Conservation (phyloP, 1,140 invertebrate genomes). For the Drosophila kikkawai region DNA sequence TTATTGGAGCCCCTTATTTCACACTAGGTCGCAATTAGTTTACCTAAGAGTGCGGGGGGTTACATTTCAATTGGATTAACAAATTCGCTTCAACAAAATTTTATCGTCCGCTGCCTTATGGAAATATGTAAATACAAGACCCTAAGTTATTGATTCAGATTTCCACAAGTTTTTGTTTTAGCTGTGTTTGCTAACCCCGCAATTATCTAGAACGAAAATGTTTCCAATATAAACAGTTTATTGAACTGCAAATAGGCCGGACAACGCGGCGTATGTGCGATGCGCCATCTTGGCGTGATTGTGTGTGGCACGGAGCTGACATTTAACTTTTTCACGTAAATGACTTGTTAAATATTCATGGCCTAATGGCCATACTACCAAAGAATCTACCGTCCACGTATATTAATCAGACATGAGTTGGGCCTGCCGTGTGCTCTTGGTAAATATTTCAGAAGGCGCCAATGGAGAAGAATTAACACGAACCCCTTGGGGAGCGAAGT, state of each 20-base stretch:
- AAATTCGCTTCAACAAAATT: conserved; percentile 46
- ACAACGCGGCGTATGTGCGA: conserved; percentile 32
- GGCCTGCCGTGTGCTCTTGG: conserved; percentile 54
- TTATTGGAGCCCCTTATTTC: conserved; percentile 8
- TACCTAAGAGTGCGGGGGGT: neutral
- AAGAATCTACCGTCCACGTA: conserved; percentile 19
- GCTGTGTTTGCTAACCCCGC: neutral
- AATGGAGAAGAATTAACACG: conserved; percentile 37
- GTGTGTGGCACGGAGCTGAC: conserved; percentile 34
- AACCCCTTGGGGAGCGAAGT: conserved; percentile 10
- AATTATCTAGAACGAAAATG: conserved; percentile 20
- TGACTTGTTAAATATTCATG: conserved; percentile 69
- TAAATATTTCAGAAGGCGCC: conserved; percentile 69
- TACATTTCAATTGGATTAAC: conserved; percentile 56
- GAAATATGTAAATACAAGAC: conserved; percentile 40
- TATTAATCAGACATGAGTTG: conserved; percentile 59
- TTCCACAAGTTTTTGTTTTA: conserved; percentile 12
- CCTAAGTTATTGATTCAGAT: conserved; percentile 47
- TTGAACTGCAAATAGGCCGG: conserved; percentile 41
- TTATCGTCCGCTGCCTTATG: conserved; percentile 7
- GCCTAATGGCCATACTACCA: conserved; percentile 35
- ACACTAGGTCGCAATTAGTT: conserved; percentile 35
- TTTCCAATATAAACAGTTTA: conserved; percentile 45
- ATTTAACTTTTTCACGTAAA: conserved; percentile 68
- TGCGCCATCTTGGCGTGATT: conserved; percentile 33